Conservation (phyloP, 1,140 invertebrate species). For the Heliconius himera region DNA sequence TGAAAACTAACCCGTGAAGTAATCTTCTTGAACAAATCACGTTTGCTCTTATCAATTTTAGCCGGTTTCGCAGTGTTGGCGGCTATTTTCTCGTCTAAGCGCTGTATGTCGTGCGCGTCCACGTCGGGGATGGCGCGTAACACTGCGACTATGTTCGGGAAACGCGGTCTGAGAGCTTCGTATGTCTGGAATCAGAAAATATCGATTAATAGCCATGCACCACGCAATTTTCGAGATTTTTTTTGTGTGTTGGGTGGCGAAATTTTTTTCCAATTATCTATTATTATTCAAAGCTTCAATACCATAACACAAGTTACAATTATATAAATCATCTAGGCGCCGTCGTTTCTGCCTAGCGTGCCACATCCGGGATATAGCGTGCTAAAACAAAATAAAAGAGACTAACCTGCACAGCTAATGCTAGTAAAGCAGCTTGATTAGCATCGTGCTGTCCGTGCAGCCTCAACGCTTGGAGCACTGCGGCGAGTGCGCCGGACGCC, state of each 20-base stretch:
- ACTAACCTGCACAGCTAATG: constrained; percentile 83
- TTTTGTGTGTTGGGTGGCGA: no score
- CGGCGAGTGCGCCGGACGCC: constrained; percentile 84
- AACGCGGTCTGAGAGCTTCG: constrained; percentile 89
- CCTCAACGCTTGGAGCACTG: constrained; percentile 88
- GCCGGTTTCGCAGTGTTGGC: constrained; percentile 86
- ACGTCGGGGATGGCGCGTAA: constrained; percentile 86
- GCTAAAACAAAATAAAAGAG: neutral
- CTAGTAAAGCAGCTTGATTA: constrained; percentile 87
- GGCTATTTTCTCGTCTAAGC: constrained; percentile 92
- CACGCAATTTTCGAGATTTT: no score
- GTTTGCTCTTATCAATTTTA: constrained; percentile 93
- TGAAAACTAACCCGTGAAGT: constrained; percentile 86
- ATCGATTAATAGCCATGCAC: no score
- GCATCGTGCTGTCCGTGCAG: constrained; percentile 93
- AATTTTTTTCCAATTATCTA: no score
- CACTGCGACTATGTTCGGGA: constrained; percentile 85
- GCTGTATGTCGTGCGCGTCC: constrained; percentile 88
- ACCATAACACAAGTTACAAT: no score
- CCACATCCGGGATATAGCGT: neutral
- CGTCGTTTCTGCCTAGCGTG: no score
- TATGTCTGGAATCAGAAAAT: constrained; percentile 84
- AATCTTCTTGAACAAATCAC: constrained; percentile 94
- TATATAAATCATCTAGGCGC: no score
- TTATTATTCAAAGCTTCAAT: no score